Evolutionary conservation across 1,140 invertebrate species (phyloP).

Genomic region (Drosophila yakuba): DNA sequence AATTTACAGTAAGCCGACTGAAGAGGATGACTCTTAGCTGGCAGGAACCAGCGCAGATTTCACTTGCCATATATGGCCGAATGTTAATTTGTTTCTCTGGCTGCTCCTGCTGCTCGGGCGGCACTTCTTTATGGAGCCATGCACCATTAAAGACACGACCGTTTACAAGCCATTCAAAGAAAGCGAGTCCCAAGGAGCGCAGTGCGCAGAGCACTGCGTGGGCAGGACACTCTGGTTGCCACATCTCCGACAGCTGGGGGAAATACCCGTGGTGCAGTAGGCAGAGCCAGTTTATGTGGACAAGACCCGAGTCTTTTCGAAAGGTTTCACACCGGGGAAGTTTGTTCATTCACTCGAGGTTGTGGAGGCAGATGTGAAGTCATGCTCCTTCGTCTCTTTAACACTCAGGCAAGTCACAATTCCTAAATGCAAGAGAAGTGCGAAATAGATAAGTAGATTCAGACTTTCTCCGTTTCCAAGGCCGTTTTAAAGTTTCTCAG

Average conservation of each 20-base stretch:
- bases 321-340: conserved; percentile 2
- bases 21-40: conserved; percentile 55
- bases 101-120: conserved; percentile 44
- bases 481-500: not conserved
- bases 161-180: conserved; percentile 70
- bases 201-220: conserved; percentile 36
- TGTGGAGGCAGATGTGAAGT: conserved; percentile 1
- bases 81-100: conserved; percentile 59
- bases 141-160: conserved; percentile 51
- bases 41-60: conserved; percentile 57
- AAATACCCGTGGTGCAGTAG: conserved; percentile 26
- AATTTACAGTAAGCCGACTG: conserved; percentile 74
- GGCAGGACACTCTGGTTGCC: conserved; percentile 43
- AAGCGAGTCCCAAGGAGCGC: conserved; percentile 58
- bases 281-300: conserved; percentile 23
- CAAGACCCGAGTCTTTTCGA: not conserved
- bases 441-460: not conserved
- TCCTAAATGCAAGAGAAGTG: not conserved
- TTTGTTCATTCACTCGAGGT: not conserved
- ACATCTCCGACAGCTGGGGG: conserved; percentile 17
- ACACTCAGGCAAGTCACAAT: not conserved
- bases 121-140: conserved; percentile 31
- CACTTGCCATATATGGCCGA: conserved; percentile 67
- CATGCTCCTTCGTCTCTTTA: not conserved
- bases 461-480: not conserved